These are phyloP conservation scores for Stichodactyla mertensii DNA, from an alignment of 64 coral and sea anemone species.

Conservation along the genomic window DNA sequence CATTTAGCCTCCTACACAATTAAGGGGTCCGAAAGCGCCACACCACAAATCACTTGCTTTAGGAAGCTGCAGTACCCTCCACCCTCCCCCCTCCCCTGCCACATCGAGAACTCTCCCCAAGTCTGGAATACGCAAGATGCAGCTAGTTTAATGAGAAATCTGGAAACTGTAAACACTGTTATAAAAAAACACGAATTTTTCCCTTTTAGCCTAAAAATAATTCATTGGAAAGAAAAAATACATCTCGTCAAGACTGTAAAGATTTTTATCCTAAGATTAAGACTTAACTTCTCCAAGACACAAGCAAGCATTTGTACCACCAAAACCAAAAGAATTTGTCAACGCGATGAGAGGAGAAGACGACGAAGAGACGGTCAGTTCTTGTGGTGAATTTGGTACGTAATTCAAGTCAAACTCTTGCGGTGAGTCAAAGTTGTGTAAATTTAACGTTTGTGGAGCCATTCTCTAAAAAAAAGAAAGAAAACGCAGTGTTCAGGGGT, in stretches of 20 bases:
- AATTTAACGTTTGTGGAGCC: constrained; percentile 80
- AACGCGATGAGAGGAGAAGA: constrained; percentile 52
- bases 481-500: not conserved
- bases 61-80: too few relatives aligned
- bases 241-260: not conserved
- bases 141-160: too few relatives aligned
- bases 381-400: constrained; percentile 57
- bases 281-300: constrained; percentile 49
- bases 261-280: not conserved
- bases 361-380: constrained; percentile 7
- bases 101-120: too few relatives aligned
- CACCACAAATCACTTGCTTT: too few relatives aligned
- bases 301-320: constrained; percentile 88
- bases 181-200: too few relatives aligned
- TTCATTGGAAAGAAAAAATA: too few relatives aligned
- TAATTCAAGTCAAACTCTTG: constrained; percentile 87
- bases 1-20: too few relatives aligned
- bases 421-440: constrained; percentile 57
- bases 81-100: too few relatives aligned
- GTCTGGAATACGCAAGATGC: too few relatives aligned
- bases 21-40: too few relatives aligned
- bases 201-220: too few relatives aligned
- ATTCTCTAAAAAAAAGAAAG: constrained; percentile 47
- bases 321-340: constrained; percentile 95
- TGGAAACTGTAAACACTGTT: too few relatives aligned